phyloP scores from a whole-genome alignment of 1,140 invertebrate species.

The Ceratitis capitata region DNA sequence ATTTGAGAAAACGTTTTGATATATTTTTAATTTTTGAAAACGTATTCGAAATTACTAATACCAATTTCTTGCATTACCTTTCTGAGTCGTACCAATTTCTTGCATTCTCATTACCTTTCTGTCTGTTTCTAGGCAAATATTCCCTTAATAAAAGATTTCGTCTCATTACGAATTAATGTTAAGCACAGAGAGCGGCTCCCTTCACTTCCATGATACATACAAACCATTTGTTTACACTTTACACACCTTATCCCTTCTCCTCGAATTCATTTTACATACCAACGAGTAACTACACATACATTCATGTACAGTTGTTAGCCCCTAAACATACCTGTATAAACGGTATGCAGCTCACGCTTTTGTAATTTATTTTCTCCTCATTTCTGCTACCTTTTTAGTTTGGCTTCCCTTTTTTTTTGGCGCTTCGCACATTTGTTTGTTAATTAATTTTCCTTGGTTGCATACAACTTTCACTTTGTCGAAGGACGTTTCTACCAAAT shows the following conservation, averaged over 20 bases:
- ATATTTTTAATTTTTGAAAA: no score
- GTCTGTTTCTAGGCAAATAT: no score
- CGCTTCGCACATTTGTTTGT: neutral
- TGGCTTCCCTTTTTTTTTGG: conserved; percentile 11
- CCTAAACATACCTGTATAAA: neutral
- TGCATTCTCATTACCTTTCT: no score
- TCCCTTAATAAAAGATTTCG: no score
- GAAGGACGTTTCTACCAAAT: conserved; percentile 6
- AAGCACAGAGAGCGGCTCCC: neutral
- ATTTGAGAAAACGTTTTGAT: no score
- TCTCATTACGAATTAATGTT: neutral
- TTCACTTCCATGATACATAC: neutral
- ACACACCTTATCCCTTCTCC: neutral
- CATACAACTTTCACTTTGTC: conserved; percentile 17
- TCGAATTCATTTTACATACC: neutral
- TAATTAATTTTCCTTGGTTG: conserved; percentile 22
- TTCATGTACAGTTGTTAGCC: no score
- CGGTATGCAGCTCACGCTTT: conserved; percentile 6
- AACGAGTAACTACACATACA: no score
- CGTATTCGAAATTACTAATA: no score
- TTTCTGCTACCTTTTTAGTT: conserved; percentile 10
- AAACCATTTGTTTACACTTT: neutral
- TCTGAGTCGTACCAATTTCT: no score
- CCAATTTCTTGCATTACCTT: no score
- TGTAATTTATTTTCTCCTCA: neutral